Evolutionary conservation across 2,113 vertebrate genomes (phyloP), one percentile per base, ranked within the genome.

Genomic region (Nannospalax galili): DNA sequence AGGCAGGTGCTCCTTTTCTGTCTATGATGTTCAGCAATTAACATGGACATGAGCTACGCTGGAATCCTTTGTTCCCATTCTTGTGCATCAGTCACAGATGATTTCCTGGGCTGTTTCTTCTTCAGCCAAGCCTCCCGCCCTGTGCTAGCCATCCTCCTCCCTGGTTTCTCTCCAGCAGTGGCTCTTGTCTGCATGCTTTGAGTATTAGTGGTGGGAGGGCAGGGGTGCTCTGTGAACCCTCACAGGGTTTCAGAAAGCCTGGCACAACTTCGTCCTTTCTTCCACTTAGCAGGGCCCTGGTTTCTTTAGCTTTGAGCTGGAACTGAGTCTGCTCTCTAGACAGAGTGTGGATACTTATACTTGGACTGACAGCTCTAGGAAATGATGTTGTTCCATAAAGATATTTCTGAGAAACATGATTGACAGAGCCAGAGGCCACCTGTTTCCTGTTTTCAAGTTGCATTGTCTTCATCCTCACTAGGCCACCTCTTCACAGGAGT

Each of bases 21-120:
- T 93, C 78, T 77, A 64, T 94, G 22, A 79, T 96, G 91, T 96
- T 97, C 70, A 40, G 93, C 96, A 93, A 72, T 97, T 97, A 95
- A 84, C 88, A 48, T 62, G 30, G 37, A 82, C 90, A 94, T 42
- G 93, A 98, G 85, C 65, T 37, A 11, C 1, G 5, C 52, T 90
- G 60, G 79, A 26, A 40, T 92, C 56, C 69, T 93, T 94, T 1
- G 30, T 97, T 94, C 94, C 75, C 35, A 26, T 88, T 40, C 1
- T 45, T 60, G 92, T 64, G 74, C 89, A 84, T 2, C 62, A 64
- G 88, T 88, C 95, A 92, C 92, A 96, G 84, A 91, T 95, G 96
- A 88, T 88, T 93, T 92, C 88, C 12, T 64, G 67, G 28, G 10
- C n/a, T 84, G 80, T 97, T 80, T 62, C 77, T 69, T 20, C 32